These are phyloP conservation scores for Brachionus sp. DNA, from an alignment of 1,140 invertebrate species.

Conservation along the genomic window DNA sequence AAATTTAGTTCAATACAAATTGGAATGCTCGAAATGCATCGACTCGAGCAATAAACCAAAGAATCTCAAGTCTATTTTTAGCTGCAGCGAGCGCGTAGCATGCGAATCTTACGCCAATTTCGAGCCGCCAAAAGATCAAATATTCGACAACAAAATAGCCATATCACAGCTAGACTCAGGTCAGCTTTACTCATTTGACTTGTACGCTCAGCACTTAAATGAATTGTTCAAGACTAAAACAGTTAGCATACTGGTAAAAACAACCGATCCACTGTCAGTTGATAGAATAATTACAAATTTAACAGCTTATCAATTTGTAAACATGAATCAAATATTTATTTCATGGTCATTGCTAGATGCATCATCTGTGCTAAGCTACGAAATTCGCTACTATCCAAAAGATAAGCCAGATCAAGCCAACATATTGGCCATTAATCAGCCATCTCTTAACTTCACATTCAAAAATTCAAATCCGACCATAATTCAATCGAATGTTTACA, in stretches of 20 bases:
- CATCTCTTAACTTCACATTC: constrained; percentile 27
- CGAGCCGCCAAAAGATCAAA: neutral
- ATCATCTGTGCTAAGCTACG: neutral
- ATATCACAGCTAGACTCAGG: neutral
- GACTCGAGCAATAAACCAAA: neutral
- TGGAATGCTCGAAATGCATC: constrained; percentile 29
- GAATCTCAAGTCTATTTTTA: neutral
- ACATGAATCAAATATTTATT: constrained; percentile 34
- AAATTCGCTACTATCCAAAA: constrained; percentile 26
- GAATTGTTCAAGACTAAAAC: constrained; percentile 11
- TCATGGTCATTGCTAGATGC: neutral
- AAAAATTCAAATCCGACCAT: constrained; percentile 36
- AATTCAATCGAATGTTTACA: neutral
- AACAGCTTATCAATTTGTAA: constrained; percentile 26
- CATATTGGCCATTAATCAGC: neutral
- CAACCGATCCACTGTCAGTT: neutral
- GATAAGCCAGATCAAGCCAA: neutral
- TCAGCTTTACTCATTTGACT: constrained; percentile 17
- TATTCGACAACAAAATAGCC: neutral
- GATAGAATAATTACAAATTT: neutral
- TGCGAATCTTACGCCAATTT: neutral
- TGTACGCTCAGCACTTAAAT: constrained; percentile 30
- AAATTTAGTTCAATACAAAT: constrained; percentile 28
- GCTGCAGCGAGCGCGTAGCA: neutral
- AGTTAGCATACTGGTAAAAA: constrained; percentile 10